Conservation (phyloP, 1,140 invertebrate species). For the Drosophila baimaii region DNA sequence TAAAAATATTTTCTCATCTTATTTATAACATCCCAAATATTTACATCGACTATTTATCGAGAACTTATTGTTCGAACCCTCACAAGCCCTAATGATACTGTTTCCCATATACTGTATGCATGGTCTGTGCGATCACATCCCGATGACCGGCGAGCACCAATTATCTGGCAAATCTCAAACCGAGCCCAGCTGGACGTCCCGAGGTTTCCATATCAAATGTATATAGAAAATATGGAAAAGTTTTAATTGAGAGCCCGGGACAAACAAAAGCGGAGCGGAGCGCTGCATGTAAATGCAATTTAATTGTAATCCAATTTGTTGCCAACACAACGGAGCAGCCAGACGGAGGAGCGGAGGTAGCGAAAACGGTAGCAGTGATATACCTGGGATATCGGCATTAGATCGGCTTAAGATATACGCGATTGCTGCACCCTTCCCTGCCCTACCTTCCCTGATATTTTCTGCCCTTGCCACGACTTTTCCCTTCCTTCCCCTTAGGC, state of each 20-base stretch:
- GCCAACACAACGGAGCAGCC: constrained; percentile 45
- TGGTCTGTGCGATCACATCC: neutral
- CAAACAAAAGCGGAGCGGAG: constrained; percentile 49
- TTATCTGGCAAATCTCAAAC: constrained; percentile 57
- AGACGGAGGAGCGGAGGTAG: constrained; percentile 9
- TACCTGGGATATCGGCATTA: constrained; percentile 69
- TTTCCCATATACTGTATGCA: constrained; percentile 20
- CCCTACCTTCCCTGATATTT: constrained; percentile 2
- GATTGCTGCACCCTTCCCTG: constrained; percentile 56
- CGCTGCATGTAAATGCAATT: constrained; percentile 75
- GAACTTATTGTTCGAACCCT: constrained; percentile 1
- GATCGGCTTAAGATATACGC: constrained; percentile 75
- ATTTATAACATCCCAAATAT: constrained; percentile 3
- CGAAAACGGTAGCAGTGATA: constrained; percentile 61
- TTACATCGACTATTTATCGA: constrained; percentile 18
- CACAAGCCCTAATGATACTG: constrained; percentile 13
- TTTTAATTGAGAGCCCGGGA: constrained; percentile 64
- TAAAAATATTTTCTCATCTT: neutral
- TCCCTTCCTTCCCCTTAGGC: constrained; percentile 21
- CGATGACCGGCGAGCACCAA: constrained; percentile 30
- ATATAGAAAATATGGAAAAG: constrained; percentile 52
- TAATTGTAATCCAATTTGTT: constrained; percentile 83
- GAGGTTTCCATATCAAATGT: constrained; percentile 61
- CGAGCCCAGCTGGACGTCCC: constrained; percentile 63
- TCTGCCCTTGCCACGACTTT: constrained; percentile 15